Evolutionary conservation across 2,797 vertebrate genomes (phyloP).

Genomic region (Micromesistius poutassou): DNA sequence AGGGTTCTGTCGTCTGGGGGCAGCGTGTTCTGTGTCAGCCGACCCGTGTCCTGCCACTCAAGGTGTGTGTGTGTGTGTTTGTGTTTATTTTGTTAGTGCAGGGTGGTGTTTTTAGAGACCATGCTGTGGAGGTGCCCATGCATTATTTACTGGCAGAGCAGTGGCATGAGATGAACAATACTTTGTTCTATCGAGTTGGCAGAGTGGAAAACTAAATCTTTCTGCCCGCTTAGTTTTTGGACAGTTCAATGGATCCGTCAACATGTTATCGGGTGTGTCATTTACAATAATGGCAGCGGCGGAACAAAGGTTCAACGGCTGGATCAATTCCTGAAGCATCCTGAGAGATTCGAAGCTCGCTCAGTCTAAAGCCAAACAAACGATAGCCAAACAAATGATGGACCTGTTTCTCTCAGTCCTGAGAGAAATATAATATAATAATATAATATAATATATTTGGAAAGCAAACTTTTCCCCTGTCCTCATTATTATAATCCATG

Average conservation of each 20-base stretch:
- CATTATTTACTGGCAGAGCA: neutral
- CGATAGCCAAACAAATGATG: neutral
- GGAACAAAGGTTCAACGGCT: neutral
- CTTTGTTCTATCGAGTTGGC: neutral
- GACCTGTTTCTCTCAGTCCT: neutral
- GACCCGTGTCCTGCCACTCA: constrained; percentile 64
- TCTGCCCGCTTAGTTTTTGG: neutral
- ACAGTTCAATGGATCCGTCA: neutral
- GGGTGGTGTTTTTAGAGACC: neutral
- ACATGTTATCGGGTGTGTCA: neutral
- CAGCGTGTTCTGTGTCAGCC: constrained; percentile 55
- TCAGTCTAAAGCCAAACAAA: constrained; percentile 8
- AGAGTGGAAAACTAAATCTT: neutral
- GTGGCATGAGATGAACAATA: neutral
- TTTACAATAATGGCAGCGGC: neutral
- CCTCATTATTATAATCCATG: constrained; percentile 9
- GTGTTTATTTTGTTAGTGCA: neutral
- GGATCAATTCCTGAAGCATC: neutral
- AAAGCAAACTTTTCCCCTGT: neutral
- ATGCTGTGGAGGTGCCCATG: neutral
- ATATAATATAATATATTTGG: too few species aligned
- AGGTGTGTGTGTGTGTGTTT: neutral
- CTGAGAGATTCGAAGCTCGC: neutral
- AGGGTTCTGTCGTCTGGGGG: constrained; percentile 53
- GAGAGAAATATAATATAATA: too few species aligned